These are phyloP conservation scores for Ellobius talpinus DNA, from an alignment of 2,113 vertebrate genomes.

Conservation along the genomic window DNA sequence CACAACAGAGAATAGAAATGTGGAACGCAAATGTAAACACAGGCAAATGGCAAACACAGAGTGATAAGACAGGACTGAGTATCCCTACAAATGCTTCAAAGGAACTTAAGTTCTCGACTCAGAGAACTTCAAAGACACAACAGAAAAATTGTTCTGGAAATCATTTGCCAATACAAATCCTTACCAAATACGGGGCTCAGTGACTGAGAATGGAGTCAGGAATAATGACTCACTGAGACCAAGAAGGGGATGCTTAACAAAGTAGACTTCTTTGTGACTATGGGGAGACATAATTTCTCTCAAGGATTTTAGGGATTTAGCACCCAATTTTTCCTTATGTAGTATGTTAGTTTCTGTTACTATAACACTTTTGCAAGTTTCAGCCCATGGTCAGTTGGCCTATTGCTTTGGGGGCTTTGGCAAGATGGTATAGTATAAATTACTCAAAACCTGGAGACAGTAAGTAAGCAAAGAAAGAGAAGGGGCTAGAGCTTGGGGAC, in stretches of 20 bases:
- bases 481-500: neutral
- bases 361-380: neutral
- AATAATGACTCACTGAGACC: neutral
- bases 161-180: neutral
- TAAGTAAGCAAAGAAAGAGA: neutral
- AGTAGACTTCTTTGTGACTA: neutral
- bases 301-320: neutral
- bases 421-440: neutral
- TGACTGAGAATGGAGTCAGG: neutral
- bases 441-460: neutral
- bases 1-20: neutral
- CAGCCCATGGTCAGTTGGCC: too few relatives aligned
- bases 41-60: neutral
- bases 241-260: neutral
- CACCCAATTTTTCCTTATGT: neutral
- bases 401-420: neutral
- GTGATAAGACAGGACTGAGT: neutral
- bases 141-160: conserved; percentile 6
- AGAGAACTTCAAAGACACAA: neutral
- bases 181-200: neutral
- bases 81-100: neutral
- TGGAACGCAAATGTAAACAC: neutral
- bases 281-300: neutral
- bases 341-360: neutral
- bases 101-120: neutral